Evolutionary conservation across 2,888 invertebrate species (phyloP).

Genomic region (Zhuqinia jingwanae): DNA sequence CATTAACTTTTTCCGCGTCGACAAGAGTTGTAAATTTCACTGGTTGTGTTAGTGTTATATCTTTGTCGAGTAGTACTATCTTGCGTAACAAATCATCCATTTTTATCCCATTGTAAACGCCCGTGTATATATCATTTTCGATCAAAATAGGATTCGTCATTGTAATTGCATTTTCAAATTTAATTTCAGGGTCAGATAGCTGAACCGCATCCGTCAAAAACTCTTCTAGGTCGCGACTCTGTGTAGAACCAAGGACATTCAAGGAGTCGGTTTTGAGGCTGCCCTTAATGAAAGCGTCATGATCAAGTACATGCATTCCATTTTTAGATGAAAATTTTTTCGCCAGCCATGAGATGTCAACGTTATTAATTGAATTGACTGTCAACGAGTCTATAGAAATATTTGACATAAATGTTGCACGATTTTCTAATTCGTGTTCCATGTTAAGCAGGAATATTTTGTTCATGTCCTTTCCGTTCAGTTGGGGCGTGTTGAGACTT

Average conservation of each 20-base stretch:
- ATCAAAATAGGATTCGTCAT: slow-evolving; percentile 45
- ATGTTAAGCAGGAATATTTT: slow-evolving; percentile 61
- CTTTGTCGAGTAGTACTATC: background rate
- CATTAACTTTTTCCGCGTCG: background rate
- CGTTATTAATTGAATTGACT: slow-evolving; percentile 51
- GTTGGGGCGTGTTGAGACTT: slow-evolving; percentile 20
- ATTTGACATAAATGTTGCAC: slow-evolving; percentile 17
- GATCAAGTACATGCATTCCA: slow-evolving; percentile 53
- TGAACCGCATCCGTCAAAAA: background rate
- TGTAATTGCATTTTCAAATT: slow-evolving; percentile 20
- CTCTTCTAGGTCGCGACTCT: background rate
- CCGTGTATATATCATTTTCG: slow-evolving; percentile 38
- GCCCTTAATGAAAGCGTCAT: slow-evolving; percentile 35
- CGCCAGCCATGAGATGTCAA: slow-evolving; percentile 46
- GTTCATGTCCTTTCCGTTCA: slow-evolving; percentile 55
- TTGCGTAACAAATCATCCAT: slow-evolving; percentile 4
- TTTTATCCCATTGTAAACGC: slow-evolving; percentile 54
- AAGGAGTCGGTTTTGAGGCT: slow-evolving; percentile 36
- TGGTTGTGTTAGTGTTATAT: background rate
- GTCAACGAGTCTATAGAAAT: slow-evolving; percentile 30
- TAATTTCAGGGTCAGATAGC: slow-evolving; percentile 6
- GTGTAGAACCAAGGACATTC: slow-evolving; percentile 39
- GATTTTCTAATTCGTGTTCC: slow-evolving; percentile 51
- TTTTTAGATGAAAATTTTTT: slow-evolving; percentile 56
- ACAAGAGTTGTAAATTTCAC: slow-evolving; percentile 10